These are phyloP conservation scores for Pseudorasbora parva DNA, from an alignment of 2,113 vertebrate genomes.

Conservation along the genomic window DNA sequence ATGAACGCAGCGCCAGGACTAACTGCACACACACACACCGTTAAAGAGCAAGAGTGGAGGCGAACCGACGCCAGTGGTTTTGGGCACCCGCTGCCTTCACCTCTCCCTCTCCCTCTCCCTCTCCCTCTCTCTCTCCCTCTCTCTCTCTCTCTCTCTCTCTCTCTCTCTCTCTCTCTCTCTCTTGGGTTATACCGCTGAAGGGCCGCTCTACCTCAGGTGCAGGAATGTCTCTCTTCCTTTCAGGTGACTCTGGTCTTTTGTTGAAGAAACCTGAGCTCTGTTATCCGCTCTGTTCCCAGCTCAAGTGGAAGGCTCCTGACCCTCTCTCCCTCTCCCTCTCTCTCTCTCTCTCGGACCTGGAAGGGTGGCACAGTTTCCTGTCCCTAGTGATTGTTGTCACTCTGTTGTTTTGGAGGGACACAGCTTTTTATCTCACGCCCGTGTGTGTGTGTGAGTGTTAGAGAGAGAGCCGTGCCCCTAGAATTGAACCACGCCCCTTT, in stretches of 20 bases:
- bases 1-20: neutral
- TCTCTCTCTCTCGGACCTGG: conserved; percentile 51
- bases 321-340: conserved; percentile 41
- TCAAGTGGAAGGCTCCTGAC: conserved; percentile 31
- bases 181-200: conserved; percentile 45
- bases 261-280: conserved; percentile 49
- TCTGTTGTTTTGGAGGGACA: conserved; percentile 50
- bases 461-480: neutral
- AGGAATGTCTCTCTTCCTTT: conserved; percentile 43
- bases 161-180: conserved; percentile 32
- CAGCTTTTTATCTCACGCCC: neutral
- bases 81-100: neutral
- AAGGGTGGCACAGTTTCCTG: conserved; percentile 76
- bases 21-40: conserved; percentile 25
- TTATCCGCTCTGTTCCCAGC: conserved; percentile 64
- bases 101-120: conserved; percentile 33
- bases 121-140: conserved; percentile 23
- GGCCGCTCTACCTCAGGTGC: conserved; percentile 38
- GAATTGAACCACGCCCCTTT: neutral
- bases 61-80: conserved; percentile 30
- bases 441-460: neutral
- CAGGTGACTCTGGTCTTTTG: conserved; percentile 65
- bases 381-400: conserved; percentile 63
- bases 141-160: conserved; percentile 36
- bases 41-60: conserved; percentile 7